Conservation (phyloP, 2,797 vertebrate genomes). For the Eurystomus glaucurus region DNA sequence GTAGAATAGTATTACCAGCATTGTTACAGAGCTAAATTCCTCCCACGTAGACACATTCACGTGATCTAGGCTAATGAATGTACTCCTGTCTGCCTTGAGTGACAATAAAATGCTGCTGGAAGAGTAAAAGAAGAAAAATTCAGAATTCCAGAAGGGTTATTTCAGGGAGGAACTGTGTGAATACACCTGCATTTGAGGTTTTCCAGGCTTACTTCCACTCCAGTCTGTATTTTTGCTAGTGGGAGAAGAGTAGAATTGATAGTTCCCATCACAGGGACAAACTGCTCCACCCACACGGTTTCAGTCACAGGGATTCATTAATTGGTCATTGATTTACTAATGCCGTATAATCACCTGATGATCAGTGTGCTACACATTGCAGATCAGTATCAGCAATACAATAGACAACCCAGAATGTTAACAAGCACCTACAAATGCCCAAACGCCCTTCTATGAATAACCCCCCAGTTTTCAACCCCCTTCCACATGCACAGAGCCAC, state of each 20-base stretch:
- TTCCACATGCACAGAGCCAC: not conserved
- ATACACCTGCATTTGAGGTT: not conserved
- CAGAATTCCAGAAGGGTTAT: not conserved
- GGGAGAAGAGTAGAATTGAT: not conserved
- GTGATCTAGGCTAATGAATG: not conserved
- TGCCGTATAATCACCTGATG: not conserved
- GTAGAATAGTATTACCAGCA: not conserved
- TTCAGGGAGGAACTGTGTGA: not conserved
- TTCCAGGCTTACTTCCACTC: not conserved
- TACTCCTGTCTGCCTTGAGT: not conserved
- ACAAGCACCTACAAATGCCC: not conserved
- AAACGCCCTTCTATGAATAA: not conserved
- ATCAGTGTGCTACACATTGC: fast-evolving
- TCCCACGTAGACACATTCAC: not conserved
- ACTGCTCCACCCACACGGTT: not conserved
- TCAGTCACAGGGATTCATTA: not conserved
- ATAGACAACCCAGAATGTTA: not conserved
- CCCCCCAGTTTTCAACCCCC: not conserved
- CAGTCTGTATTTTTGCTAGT: not conserved
- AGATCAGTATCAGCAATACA: not conserved
- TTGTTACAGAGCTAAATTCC: not conserved
- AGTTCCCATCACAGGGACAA: not conserved
- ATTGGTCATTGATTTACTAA: not conserved
- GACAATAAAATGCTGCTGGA: not conserved
- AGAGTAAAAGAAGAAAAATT: not conserved